Evolutionary conservation across 2,888 invertebrate genomes (phyloP).

Genomic region (Anaspis maculata): DNA sequence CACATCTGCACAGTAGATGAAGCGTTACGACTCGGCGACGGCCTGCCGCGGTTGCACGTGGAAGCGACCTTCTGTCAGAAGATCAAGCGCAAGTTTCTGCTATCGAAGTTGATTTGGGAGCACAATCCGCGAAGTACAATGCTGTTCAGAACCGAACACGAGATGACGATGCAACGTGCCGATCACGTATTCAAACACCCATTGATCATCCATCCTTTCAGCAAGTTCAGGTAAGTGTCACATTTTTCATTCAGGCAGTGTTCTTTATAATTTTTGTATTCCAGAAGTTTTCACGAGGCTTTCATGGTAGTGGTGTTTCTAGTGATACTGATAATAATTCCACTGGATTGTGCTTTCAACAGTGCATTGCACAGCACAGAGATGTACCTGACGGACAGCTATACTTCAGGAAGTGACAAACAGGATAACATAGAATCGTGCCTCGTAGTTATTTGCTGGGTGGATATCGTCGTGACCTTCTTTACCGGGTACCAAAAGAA

Average conservation of each 20-base stretch:
- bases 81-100: conserved; percentile 2
- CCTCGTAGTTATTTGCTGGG: too few species aligned
- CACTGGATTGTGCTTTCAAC: conserved; percentile 7
- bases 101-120: conserved; percentile 5
- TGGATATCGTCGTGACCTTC: conserved; percentile 6
- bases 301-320: conserved; percentile 14
- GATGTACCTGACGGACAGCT: too few species aligned
- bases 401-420: too few species aligned
- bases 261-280: neutral
- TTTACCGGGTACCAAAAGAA: conserved; percentile 4
- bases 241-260: too few species aligned
- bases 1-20: conserved; percentile 5
- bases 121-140: conserved; percentile 7
- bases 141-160: conserved; percentile 18
- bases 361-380: neutral
- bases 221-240: conserved; percentile 11
- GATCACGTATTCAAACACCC: conserved; percentile 12
- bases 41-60: conserved; percentile 1
- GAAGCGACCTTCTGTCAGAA: neutral
- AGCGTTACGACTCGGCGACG: too few species aligned
- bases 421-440: too few species aligned
- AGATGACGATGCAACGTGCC: conserved; percentile 14
- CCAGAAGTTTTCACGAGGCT: conserved; percentile 12
- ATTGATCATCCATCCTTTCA: conserved; percentile 21
- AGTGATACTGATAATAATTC: conserved; percentile 2